phyloP scores from a whole-genome alignment of 37 sponge, comb jelly and placozoan genomes.

The Mnemiopsis leidyi region DNA sequence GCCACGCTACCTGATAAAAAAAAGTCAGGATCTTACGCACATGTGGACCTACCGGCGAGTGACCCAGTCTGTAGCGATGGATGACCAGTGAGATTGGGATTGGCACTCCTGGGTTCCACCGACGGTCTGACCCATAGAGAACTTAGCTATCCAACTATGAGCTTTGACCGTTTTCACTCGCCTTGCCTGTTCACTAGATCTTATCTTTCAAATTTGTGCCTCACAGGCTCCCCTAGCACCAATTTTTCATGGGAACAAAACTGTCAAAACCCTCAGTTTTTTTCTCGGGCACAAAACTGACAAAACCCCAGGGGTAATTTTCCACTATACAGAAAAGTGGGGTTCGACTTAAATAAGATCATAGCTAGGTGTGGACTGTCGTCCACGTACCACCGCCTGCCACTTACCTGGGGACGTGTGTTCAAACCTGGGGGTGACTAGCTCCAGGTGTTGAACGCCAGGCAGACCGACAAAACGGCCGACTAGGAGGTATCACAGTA shows the following conservation, averaged over 20 bases:
- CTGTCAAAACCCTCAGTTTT: too few relatives aligned
- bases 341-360: neutral
- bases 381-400: conserved; percentile 14
- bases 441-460: neutral
- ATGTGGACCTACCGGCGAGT: conserved; percentile 9
- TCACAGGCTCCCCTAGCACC: too few relatives aligned
- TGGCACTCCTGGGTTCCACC: conserved; percentile 44
- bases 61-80: conserved; percentile 45
- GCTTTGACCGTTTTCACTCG: neutral
- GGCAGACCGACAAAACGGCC: neutral
- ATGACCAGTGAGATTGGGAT: conserved; percentile 4
- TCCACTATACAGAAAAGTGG: neutral
- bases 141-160: conserved; percentile 11
- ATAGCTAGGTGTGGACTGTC: conserved; percentile 51
- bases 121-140: conserved; percentile 28
- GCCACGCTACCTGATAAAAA: neutral
- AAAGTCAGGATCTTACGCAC: conserved; percentile 9
- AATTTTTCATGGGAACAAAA: too few relatives aligned
- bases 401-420: neutral
- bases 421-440: neutral
- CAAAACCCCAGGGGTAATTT: neutral
- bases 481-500: conserved; percentile 43
- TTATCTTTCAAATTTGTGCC: neutral
- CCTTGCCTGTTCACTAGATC: conserved; percentile 18
- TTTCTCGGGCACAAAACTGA: too few relatives aligned